Evolutionary conservation across 2,797 vertebrate species (phyloP), one percentile per base, ranked within the genome.

Genomic region (Protonibea diacanthus): DNA sequence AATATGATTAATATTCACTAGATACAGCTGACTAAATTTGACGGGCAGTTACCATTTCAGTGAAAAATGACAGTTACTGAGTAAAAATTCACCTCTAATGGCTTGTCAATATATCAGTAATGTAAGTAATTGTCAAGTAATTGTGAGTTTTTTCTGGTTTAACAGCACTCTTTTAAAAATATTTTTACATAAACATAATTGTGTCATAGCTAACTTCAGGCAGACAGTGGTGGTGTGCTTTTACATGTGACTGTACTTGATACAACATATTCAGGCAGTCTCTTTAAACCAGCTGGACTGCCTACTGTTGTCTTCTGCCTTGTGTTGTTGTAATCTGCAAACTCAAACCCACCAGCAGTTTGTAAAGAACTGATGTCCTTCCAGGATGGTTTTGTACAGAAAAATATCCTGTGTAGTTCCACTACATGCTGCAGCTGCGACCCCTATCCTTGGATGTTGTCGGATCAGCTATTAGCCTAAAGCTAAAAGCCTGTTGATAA

Each of bases 401-500:
- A 25, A 29, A 47, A 47, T 15, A 57, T n/a, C 38, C 44, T 57
- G 23, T 9, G 13, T 23, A 18, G 14, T 17, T n/a, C 23, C 21
- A 10, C 48, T 27, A 20, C 29, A 52, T 40, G 18, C 29, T 59
- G 48, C 29, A 12, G 42, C 49, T 52, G 44, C 3, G 3, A 27
- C 21, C 42, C 38, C 11, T 13, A 11, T 20, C 17, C 17, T 38
- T 61, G 65, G 48, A 49, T 2, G n/a, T 33, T 60, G 45, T 23
- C 23, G 8, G 25, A 47, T 48, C 48, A 45, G 62, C 78, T 27
- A 38, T 68, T 47, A 23, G 29, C 73, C 49, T 44, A 7, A 21
- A 38, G 61, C 17, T 76, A 21, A 29, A 27, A 20, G 48, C 51
- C 21, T 17, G 61, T 55, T 55, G 45, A 62, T 44, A 23, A 47